Percentiles rank a stretch among this genome's conserved stretches.
phyloP scores from a whole-genome alignment of 2,113 vertebrate species.

The Dasyurus viverrinus region DNA sequence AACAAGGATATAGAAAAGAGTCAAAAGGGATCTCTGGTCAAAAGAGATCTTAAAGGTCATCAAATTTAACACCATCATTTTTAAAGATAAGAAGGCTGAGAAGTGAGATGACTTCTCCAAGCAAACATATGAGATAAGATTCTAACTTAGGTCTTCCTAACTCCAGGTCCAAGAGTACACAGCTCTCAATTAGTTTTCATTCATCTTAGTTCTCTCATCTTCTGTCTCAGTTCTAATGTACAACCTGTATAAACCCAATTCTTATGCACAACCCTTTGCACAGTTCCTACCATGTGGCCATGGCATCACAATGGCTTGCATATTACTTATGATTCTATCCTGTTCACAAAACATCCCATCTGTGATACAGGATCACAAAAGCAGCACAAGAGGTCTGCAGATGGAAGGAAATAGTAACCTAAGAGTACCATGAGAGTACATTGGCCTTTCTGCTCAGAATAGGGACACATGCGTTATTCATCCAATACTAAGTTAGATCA shows the following conservation, averaged over 20 bases:
- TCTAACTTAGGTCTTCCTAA: not conserved
- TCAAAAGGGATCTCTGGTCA: not conserved
- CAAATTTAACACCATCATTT: not conserved
- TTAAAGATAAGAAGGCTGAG: not conserved
- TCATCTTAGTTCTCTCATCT: not conserved
- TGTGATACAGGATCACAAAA: not conserved
- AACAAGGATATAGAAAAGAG: not conserved
- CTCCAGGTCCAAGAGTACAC: not conserved
- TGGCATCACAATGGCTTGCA: not conserved
- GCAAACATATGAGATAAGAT: not conserved
- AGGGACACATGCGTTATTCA: not conserved
- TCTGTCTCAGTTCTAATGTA: not conserved
- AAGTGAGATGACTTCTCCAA: not conserved
- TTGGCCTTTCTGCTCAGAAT: not conserved
- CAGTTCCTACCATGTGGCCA: not conserved
- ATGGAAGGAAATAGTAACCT: not conserved
- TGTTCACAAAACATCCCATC: not conserved
- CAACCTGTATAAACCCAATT: not conserved
- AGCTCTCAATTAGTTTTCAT: not conserved
- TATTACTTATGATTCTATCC: not conserved
- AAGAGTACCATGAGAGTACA: not conserved
- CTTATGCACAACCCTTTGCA: not conserved
- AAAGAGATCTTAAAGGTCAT: not conserved
- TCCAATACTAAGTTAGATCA: not conserved
- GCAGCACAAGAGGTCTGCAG: not conserved